Conservation (phyloP, 2,888 invertebrate genomes). For the Ornithoptera alexandrae region DNA sequence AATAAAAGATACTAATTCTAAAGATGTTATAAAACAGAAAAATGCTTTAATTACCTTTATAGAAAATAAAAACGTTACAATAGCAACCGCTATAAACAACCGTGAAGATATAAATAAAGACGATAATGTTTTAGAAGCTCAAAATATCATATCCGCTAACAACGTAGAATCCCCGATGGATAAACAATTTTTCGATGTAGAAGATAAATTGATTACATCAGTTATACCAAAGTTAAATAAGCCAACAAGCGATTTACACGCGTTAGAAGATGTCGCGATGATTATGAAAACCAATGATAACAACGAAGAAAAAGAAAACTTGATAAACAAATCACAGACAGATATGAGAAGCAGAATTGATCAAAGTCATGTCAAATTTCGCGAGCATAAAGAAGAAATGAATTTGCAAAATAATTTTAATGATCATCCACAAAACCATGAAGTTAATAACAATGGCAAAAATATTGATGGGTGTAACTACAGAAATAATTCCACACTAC, state of each 20-base stretch:
- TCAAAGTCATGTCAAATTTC: not conserved
- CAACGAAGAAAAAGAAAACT: conserved; percentile 14
- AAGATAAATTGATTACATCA: conserved; percentile 44
- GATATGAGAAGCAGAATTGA: not conserved
- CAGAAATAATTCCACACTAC: not conserved
- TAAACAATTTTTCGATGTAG: conserved; percentile 39
- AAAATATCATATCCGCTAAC: not conserved
- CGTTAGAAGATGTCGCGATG: not conserved
- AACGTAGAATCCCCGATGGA: conserved; percentile 20
- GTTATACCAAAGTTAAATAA: conserved; percentile 40
- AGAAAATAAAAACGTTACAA: not conserved
- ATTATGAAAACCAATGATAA: conserved; percentile 4
- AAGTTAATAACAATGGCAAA: not conserved
- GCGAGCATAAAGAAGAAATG: not conserved
- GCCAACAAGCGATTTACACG: not conserved
- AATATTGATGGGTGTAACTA: not conserved
- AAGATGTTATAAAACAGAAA: not conserved
- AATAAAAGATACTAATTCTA: not conserved
- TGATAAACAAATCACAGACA: not conserved
- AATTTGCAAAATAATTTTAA: not conserved
- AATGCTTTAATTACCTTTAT: conserved; percentile 7
- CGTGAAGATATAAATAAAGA: not conserved
- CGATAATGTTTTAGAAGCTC: not conserved
- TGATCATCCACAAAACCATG: not conserved
- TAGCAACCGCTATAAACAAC: no score